These are phyloP conservation scores for Passer montanus DNA, from an alignment of 2,113 vertebrate genomes.

Conservation along the genomic window DNA sequence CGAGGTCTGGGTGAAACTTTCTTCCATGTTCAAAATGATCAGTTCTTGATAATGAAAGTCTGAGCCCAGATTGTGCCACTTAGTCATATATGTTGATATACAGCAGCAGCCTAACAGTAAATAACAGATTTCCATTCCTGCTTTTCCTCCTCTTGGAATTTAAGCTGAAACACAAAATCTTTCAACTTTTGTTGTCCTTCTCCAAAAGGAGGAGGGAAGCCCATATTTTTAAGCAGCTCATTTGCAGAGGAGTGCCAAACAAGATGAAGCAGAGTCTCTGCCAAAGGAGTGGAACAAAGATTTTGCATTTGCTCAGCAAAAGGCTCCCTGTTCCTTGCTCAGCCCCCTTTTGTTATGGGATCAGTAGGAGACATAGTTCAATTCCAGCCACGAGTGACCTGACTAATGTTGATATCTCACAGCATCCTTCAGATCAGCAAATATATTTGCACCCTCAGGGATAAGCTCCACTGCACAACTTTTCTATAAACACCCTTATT, in stretches of 20 bases:
- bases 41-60: neutral
- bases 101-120: neutral
- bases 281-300: neutral
- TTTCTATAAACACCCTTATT: neutral
- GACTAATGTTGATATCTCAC: accelerated
- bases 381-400: neutral
- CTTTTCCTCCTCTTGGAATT: neutral
- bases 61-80: neutral
- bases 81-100: neutral
- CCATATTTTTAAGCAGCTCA: neutral
- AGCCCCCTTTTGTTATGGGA: neutral
- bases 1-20: neutral
- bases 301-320: neutral
- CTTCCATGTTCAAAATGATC: neutral
- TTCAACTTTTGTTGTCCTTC: neutral
- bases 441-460: neutral
- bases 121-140: constrained; percentile 12
- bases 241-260: neutral
- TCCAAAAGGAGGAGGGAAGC: neutral
- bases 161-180: neutral
- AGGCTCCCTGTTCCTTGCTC: neutral
- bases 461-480: neutral
- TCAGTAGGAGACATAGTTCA: neutral
- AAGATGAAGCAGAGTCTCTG: neutral
- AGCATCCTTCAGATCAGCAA: neutral